Base-by-base conservation (phyloP, 2,888 invertebrate species). In the Protodeltote pygarga region DNA sequence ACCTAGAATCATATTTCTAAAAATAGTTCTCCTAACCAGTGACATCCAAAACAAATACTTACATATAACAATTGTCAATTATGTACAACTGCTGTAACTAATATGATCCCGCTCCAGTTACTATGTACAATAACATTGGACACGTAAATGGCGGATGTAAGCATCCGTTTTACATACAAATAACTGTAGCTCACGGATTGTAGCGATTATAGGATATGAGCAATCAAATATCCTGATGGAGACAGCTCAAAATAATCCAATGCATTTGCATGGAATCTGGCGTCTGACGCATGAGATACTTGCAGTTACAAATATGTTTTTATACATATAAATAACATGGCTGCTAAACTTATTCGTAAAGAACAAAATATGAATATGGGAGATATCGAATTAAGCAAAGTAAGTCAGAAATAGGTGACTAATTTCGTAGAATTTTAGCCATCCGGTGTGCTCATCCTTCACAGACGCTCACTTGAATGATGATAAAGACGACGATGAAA, bases 21-120 rank as follows among this genome's bases (percentile, higher is more conserved):
- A 47, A 41, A 31, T 14, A 15, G 15, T 1, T 5, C 5, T 11
- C 3, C 3, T 2, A 23, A 23, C 4, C 13, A 38, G 20, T 10
- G 20, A 23, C 27, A 11, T 14, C 11, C 8, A 13, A 8, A 15
- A 20, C 20, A 29, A 29, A 42, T 27, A 37, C 61, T 41, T n/a
- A 46, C 16, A 50, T 45, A 50, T 59, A 52, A 69, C 71, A 66
- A 70, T 72, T 62, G 72, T 54, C 61, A 63, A 65, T 66, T 60
- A 68, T 60, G 44, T 28, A 52, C 32, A 54, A 39, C 28, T 49
- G 57, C 62, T 74, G 73, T 68, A 69, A 70, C 75, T 75, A 76
- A 79, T 75, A 71, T 65, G 59, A 70, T 61, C 65, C 44, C 77
- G 86, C 83, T 83, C 87, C 79, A 84, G 74, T 85, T 84, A 75